Evolutionary conservation across 2,113 vertebrate species (phyloP), one percentile per base, ranked within the genome.

Genomic region (Gila orcuttii): DNA sequence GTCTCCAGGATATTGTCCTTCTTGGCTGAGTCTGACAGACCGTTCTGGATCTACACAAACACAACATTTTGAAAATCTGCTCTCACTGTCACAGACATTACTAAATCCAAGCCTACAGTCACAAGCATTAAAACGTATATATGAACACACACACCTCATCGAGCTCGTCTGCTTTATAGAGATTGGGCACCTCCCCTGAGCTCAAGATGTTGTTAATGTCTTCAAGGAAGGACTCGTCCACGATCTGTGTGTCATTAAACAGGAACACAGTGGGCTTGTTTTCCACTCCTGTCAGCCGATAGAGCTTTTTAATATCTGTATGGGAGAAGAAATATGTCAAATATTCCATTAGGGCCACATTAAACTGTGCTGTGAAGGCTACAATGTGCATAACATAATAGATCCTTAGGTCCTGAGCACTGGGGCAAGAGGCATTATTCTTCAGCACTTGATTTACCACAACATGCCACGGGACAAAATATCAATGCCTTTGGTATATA

Each of bases 191-290:
- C 87, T 97, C 96, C 74, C 97, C 97, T 0, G 96, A 96, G 91
- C 96, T 97, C 81, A 98, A 93, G 82, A 97, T 93, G 88, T 97
- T 97, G 90, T 97, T 97, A 80, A 97, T 95, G 87, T 97, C 97
- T 83, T 96, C 97, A 5, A 97, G 90, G 89, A 97, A 97, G 21
- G 96, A 95, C n/a, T 96, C 94, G 0, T 96, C 95, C 0, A 93
- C 93, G 0, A 97, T 94, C 87, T 98, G 96, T 1, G 95, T 95
- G 90, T 98, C 97, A 83, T 91, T 96, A 36, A 97, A 95, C 81
- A 98, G 94, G 92, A 98, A 97, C 25, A 96, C 94, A 0, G 96
- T 96, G 60, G 96, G 94, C 87, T 92, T 95, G 89, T 95, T 96
- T 45, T 96, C 94, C 33, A 97, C 95, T 1, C 97, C 97, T 0